Evolutionary conservation across 2,797 vertebrate species (phyloP).

Genomic region (Oreochromis grahami): DNA sequence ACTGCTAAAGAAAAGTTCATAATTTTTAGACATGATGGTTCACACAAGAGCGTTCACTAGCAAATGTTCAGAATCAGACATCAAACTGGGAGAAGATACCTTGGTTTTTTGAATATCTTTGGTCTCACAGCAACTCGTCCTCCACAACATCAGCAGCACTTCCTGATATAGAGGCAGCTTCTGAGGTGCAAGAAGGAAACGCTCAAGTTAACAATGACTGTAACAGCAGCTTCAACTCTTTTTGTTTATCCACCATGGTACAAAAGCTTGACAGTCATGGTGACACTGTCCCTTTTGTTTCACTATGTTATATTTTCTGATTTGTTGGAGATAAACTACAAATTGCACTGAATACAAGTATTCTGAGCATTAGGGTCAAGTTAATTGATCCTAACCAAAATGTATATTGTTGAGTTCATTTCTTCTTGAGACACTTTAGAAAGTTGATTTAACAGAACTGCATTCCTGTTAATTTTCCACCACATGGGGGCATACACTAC

Average conservation of each 20-base stretch:
- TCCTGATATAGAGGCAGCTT: constrained; percentile 80
- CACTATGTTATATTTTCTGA: not conserved
- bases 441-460: not conserved
- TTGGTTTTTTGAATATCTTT: constrained; percentile 27
- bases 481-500: not conserved
- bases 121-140: constrained; percentile 70
- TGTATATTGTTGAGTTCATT: not conserved
- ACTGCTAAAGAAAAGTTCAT: constrained; percentile 12
- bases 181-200: constrained; percentile 37
- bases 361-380: not conserved
- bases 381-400: not conserved
- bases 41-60: not conserved
- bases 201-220: not conserved
- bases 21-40: not conserved
- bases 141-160: constrained; percentile 74
- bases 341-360: not conserved
- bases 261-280: not conserved
- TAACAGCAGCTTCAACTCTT: not conserved
- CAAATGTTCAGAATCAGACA: not conserved
- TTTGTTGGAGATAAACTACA: not conserved
- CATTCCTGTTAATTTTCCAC: not conserved
- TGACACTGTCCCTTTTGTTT: not conserved
- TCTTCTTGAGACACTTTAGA: not conserved
- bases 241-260: not conserved
- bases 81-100: not conserved